phyloP scores from a whole-genome alignment of 2,888 invertebrate genomes.

The Plusia festucae region DNA sequence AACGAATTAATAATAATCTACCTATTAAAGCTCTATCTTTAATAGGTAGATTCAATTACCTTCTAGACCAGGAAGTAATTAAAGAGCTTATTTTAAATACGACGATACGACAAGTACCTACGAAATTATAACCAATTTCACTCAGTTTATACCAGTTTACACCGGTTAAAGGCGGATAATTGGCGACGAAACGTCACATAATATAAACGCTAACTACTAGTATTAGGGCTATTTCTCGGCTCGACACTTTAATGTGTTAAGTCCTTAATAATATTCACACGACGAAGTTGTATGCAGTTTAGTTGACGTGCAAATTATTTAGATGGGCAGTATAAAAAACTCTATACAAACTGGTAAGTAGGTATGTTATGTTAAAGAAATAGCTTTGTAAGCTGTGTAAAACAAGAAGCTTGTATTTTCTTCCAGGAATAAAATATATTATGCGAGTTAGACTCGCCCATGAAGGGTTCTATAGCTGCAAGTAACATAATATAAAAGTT shows the following conservation, averaged over 20 bases:
- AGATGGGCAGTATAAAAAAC: no score
- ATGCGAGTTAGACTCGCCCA: no score
- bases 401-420: not conserved
- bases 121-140: conserved; percentile 27
- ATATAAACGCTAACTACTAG: conserved; percentile 37
- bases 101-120: conserved; percentile 3
- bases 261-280: conserved; percentile 35
- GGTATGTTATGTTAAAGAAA: not conserved
- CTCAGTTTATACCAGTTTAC: conserved; percentile 29
- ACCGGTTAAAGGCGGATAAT: conserved; percentile 40
- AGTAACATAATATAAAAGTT: no score
- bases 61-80: not conserved
- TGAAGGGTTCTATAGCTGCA: no score
- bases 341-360: no score
- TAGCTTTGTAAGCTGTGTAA: not conserved
- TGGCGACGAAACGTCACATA: conserved; percentile 39
- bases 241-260: conserved; percentile 41
- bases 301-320: conserved; percentile 21
- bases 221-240: conserved; percentile 45
- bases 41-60: not conserved
- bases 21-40: no score
- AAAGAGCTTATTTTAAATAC: not conserved
- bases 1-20: no score
- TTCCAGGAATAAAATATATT: no score
- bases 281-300: conserved; percentile 28